Evolutionary conservation across 2,797 vertebrate species (phyloP), one percentile per base, ranked within the genome.

Genomic region (Numenius phaeopus): DNA sequence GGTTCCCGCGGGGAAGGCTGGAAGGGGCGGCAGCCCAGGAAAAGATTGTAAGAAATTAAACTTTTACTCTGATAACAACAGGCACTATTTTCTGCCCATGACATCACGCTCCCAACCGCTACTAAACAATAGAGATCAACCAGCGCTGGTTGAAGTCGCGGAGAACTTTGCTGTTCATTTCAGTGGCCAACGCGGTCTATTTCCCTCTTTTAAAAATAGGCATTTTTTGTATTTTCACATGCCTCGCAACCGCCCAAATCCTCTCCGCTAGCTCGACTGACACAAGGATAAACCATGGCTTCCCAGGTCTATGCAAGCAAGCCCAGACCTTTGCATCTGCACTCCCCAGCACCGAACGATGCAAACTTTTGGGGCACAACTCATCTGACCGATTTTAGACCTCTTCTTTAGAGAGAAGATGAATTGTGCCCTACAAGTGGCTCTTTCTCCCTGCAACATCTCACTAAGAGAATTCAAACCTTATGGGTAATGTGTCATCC

Each of bases 11-110:
- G 95, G 94, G 67, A 62, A 72, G 85, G 88, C 91, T 93, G 91
- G 4, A 83, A 91, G 93, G 87, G 96, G 79, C 1, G 13, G 80
- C 88, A 92, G 93, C 90, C 72, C 75, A 39, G 90, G 67, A 57
- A 9, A 26, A 61, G 76, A 84, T 75, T 3, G 83, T 67, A 78
- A 94, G 77, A 81, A 96, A 95, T 82, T 73, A 40, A 70, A 5
- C 77, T 95, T 95, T 67, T 89, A 46, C 76, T 89, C 84, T 83
- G 87, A 46, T 72, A 95, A 96, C 85, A 95, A 59, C 83, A 78
- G 77, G 73, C 14, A 18, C 65, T 95, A 72, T 96, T 97, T 97
- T 94, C 87, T 90, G 87, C 66, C 91, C 69, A 1, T 95, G 91
- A 94, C 95, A 81, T 94, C 95, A 91, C 2, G 5, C 75, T 87